Conservation (phyloP, 2,888 invertebrate genomes). For the Cephalotes varians region DNA sequence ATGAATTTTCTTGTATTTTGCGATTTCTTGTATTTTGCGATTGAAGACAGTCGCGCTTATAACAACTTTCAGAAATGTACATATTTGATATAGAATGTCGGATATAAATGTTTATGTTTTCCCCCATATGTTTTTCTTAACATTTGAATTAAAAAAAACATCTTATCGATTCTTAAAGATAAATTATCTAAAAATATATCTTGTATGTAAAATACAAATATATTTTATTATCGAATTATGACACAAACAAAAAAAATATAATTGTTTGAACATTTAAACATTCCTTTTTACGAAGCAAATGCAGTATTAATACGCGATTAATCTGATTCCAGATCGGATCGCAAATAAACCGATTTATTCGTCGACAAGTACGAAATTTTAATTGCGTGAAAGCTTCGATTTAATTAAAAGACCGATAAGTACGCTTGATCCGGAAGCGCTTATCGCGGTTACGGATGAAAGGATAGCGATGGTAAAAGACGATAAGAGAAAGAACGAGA, state of each 20-base stretch:
- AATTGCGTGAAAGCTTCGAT: conserved; percentile 71
- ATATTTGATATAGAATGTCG: conserved; percentile 1
- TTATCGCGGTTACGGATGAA: conserved; percentile 45
- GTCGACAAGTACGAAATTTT: conserved; percentile 63
- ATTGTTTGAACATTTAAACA: conserved; percentile 30
- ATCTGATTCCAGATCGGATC: conserved; percentile 34
- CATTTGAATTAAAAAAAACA: background rate
- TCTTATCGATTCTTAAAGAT: background rate
- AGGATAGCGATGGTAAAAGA: conserved; percentile 27
- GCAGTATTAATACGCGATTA: conserved; percentile 50
- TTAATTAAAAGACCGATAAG: conserved; percentile 65
- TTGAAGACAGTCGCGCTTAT: background rate
- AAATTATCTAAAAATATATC: background rate
- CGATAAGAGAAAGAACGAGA: background rate
- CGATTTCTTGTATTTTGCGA: conserved; percentile 33
- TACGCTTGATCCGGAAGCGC: conserved; percentile 64
- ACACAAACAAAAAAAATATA: background rate
- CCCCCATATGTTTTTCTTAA: background rate
- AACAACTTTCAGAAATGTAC: background rate
- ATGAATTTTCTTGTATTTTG: conserved; percentile 53
- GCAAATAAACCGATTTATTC: conserved; percentile 63
- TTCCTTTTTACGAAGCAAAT: conserved; percentile 25
- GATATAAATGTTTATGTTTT: background rate
- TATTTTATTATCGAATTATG: conserved; percentile 3
- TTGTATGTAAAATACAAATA: background rate